Evolutionary conservation across 2,888 invertebrate species (phyloP).

Genomic region (Aspidiotus rigidus): DNA sequence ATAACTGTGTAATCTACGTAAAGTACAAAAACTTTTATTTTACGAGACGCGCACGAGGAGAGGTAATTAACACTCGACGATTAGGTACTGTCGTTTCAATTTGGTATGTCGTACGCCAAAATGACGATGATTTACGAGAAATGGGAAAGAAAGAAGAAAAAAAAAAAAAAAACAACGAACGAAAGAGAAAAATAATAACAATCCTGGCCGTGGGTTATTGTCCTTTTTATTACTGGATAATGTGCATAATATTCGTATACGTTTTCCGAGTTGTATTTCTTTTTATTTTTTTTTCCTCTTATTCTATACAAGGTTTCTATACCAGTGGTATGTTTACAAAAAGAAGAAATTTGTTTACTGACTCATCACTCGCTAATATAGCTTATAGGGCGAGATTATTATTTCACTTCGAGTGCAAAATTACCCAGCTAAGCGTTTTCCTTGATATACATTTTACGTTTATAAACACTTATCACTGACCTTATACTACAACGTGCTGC

Average conservation of each 20-base stretch:
- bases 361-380: conserved; percentile 12
- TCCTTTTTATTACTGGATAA: not conserved
- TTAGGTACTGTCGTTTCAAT: too few relatives aligned
- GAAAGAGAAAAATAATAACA: not conserved
- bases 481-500: conserved; percentile 28
- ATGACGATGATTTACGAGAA: not conserved
- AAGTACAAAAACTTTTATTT: too few relatives aligned
- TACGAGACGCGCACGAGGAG: not conserved
- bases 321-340: conserved; percentile 17
- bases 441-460: conserved; percentile 13
- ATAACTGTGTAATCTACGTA: not conserved
- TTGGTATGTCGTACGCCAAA: too few relatives aligned
- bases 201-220: not conserved
- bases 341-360: conserved; percentile 16
- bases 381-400: conserved; percentile 4
- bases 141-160: not conserved
- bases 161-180: not conserved
- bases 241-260: not conserved
- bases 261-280: too few relatives aligned
- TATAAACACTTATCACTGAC: conserved; percentile 28
- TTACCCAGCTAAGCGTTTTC: conserved; percentile 20
- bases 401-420: conserved; percentile 10
- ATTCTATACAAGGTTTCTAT: not conserved
- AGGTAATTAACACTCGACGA: conserved; percentile 13
- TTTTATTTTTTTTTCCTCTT: too few relatives aligned